Evolutionary conservation across 2,888 invertebrate genomes (phyloP).

Genomic region (Carabus problematicus): DNA sequence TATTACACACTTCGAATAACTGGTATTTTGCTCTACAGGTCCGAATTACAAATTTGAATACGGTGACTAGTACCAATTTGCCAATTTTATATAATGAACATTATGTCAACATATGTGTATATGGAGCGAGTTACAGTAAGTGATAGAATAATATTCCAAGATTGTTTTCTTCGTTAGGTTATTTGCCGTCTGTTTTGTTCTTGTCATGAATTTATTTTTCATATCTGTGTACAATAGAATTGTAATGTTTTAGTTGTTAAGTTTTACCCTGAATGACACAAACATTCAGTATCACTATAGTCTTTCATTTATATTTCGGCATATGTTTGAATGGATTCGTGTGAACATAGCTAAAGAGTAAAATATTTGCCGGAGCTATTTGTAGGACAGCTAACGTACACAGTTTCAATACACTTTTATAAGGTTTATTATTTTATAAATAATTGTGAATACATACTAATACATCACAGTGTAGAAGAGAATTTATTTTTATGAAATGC

Average conservation of each 20-base stretch:
- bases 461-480: conserved; percentile 13
- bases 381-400: conserved; percentile 21
- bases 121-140: conserved; percentile 19
- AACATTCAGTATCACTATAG: conserved; percentile 35
- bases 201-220: neutral
- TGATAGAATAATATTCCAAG: conserved; percentile 37
- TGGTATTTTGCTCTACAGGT: conserved; percentile 20
- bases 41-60: conserved; percentile 26
- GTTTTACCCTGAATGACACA: conserved; percentile 22
- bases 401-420: conserved; percentile 17
- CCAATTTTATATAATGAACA: conserved; percentile 33
- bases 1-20: neutral
- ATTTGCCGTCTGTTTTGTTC: conserved; percentile 6
- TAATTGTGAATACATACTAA: neutral
- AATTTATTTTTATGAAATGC: conserved; percentile 30
- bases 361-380: conserved; percentile 25
- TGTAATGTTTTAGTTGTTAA: conserved; percentile 18
- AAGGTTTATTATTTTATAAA: conserved; percentile 26
- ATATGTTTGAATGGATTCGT: conserved; percentile 12
- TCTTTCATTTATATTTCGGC: conserved; percentile 34
- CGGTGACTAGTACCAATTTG: conserved; percentile 32
- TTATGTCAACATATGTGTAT: conserved; percentile 7
- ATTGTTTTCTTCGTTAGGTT: neutral
- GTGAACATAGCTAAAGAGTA: neutral
- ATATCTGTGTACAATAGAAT: conserved; percentile 5